Evolutionary conservation across 1,140 invertebrate genomes (phyloP), one percentile per base, ranked within the genome.

Genomic region (Diorhabda sublineata): DNA sequence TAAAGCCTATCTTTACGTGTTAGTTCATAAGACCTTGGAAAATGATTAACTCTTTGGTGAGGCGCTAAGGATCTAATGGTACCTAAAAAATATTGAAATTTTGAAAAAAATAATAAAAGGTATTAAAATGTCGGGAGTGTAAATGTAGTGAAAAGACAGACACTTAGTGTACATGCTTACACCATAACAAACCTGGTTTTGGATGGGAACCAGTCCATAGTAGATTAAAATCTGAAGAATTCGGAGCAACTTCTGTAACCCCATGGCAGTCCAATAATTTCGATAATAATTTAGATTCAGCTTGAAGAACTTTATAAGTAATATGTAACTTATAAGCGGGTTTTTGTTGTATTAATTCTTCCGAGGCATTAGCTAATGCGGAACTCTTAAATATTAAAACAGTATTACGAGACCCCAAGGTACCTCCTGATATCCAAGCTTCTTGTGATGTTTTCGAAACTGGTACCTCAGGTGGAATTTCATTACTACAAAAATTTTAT

Each of bases 1-100:
- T 96, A 97, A 59, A 98, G 85, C 9, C 95, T 87, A 82, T 98
- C 96, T 80, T 98, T 98, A 2, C 96, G 86, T 1, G 95, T 97
- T 69, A 97, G 84, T 80, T 97, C 95, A 81, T 96, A 97, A 0
- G 95, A 97, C 80, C 94, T 91, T 7, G 95, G 95, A 82, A 97
- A 97, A 83, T 97, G 95, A 81, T 97, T 97, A 43, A 97, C 91
- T 79, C 94, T 88, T 83, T 97, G 95, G 81, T 95, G 92, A 45
- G 92, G 87, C 60, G 90, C 85, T 69, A 97, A 82, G 61, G 88
- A 88, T 69, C 93, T 84, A 42, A 97, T 83, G 4, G 92, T 87
- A 56, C 79, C 79, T 80, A 62, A 2, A 72, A 66, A 11, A 26
- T 26, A 26, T 26, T 26, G 26, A 26, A 26, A 26, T 26, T 26